Evolutionary conservation across 2,113 vertebrate species (phyloP).

Genomic region (Lanius ludovicianus): DNA sequence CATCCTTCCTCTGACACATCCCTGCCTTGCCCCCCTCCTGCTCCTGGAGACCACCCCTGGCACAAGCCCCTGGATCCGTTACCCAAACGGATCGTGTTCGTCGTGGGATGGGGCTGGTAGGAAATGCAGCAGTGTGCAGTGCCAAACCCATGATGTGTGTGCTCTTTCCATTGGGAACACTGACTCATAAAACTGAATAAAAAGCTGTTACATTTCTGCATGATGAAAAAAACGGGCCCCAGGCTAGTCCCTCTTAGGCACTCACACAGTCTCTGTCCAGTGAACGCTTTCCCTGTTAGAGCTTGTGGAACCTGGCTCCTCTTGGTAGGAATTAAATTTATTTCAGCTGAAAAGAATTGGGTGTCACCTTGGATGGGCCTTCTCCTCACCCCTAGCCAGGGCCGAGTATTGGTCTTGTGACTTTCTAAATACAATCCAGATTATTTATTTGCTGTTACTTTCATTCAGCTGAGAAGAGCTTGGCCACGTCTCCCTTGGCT

Average conservation of each 20-base stretch:
- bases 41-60: neutral
- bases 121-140: neutral
- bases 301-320: slow-evolving; percentile 21
- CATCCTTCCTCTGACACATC: neutral
- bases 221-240: neutral
- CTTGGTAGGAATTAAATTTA: neutral
- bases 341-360: slow-evolving; percentile 37
- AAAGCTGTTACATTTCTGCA: neutral
- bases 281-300: neutral
- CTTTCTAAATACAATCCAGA: neutral
- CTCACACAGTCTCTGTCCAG: neutral
- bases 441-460: neutral
- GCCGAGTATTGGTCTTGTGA: slow-evolving; percentile 4
- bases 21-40: neutral
- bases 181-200: slow-evolving; percentile 20
- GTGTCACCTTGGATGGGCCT: slow-evolving; percentile 11
- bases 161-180: slow-evolving; percentile 42
- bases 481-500: neutral
- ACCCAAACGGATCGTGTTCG: neutral
- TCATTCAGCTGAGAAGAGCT: neutral
- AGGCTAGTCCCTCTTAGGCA: neutral
- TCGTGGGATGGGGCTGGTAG: neutral
- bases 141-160: slow-evolving; percentile 35
- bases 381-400: neutral
- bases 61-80: neutral